Conservation (phyloP, 2,888 invertebrate genomes). For the Troides helena region DNA sequence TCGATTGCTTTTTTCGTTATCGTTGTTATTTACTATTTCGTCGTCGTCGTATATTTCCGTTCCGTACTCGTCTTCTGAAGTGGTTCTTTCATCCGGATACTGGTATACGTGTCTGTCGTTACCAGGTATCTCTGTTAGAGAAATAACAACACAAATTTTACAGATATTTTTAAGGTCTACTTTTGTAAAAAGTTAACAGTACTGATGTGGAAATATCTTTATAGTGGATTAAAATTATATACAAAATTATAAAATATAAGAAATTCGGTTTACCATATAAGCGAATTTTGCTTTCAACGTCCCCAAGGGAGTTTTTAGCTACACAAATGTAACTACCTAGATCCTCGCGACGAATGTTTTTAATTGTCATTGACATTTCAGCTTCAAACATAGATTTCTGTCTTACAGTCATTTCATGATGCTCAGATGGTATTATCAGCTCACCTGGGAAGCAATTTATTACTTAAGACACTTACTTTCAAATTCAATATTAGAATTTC, state of each 20-base stretch:
- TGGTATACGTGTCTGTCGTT: constrained; percentile 71
- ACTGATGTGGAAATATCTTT: not conserved
- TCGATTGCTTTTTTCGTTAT: constrained; percentile 65
- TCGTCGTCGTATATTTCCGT: constrained; percentile 68
- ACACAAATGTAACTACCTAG: constrained; percentile 92
- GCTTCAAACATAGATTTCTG: constrained; percentile 90
- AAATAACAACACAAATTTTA: constrained; percentile 1
- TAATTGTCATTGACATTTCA: constrained; percentile 90
- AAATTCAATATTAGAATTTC: constrained; percentile 79
- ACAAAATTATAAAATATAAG: not conserved
- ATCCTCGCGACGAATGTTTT: constrained; percentile 88
- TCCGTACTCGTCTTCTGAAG: constrained; percentile 69
- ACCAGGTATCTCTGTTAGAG: constrained; percentile 70
- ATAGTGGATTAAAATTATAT: not conserved
- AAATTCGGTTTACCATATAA: constrained; percentile 85
- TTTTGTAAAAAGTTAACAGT: not conserved
- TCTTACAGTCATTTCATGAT: constrained; percentile 88
- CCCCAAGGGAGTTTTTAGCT: constrained; percentile 92
- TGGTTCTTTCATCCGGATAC: constrained; percentile 64
- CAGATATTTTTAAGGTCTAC: not conserved
- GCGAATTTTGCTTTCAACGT: constrained; percentile 93
- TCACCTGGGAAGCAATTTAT: constrained; percentile 82
- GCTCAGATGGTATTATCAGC: constrained; percentile 91
- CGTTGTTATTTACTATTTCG: constrained; percentile 44
- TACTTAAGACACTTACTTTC: constrained; percentile 68